Evolutionary conservation across 1,140 invertebrate genomes (phyloP).

Genomic region (Babylonia areolata): DNA sequence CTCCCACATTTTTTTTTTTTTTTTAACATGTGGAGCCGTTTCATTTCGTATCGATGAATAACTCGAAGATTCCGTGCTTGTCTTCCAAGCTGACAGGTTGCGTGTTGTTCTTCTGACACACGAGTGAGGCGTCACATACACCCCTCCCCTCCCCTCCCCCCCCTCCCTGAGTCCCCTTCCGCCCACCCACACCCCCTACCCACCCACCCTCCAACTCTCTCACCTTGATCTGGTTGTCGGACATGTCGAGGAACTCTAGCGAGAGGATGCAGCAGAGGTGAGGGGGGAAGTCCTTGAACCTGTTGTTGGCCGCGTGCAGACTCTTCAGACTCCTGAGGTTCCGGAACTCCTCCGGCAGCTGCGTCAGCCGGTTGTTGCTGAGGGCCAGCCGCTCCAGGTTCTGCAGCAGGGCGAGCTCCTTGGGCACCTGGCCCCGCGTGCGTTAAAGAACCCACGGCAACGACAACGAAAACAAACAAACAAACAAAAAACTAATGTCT

Average conservation of each 20-base stretch:
- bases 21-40: no score
- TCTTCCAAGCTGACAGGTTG: no score
- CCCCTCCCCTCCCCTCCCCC: no score
- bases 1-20: no score
- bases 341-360: conserved; percentile 67
- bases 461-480: no score
- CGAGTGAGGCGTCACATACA: no score
- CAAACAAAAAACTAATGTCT: no score
- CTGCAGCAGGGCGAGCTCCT: conserved; percentile 66
- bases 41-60: no score
- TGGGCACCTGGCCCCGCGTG: conserved; percentile 70
- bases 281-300: conserved; percentile 67
- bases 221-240: conserved; percentile 65
- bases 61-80: no score
- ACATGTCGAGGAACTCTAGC: conserved; percentile 74
- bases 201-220: neutral
- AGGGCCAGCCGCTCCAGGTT: conserved; percentile 73
- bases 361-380: conserved; percentile 72
- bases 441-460: no score
- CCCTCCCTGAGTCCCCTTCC: no score
- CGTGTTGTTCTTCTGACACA: no score
- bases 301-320: conserved; percentile 75
- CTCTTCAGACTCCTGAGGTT: conserved; percentile 70
- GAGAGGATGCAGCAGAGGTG: conserved; percentile 64
- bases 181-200: neutral